These are phyloP conservation scores for Uropsilus gracilis DNA, from an alignment of 2,113 vertebrate species.

Conservation along the genomic window DNA sequence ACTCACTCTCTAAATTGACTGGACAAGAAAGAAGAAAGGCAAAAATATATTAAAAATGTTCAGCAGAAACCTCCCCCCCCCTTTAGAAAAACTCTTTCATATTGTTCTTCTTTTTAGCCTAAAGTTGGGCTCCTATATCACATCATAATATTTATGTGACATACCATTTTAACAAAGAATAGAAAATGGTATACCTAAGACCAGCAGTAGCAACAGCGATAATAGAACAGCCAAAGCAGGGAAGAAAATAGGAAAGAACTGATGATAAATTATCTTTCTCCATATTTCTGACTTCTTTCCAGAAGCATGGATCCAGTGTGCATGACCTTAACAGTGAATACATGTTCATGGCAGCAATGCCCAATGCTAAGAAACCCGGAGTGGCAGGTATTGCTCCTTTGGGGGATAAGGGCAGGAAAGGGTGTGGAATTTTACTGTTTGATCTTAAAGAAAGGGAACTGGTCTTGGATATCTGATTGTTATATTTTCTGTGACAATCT, in stretches of 20 bases:
- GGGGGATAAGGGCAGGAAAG: background rate
- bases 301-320: conserved; percentile 78
- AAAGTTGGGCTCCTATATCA: background rate
- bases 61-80: background rate
- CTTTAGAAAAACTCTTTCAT: background rate
- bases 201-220: background rate
- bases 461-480: background rate
- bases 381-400: conserved; percentile 74
- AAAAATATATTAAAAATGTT: conserved; percentile 25
- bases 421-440: background rate
- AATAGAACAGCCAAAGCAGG: background rate
- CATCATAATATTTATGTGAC: background rate
- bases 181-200: background rate
- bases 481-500: conserved; percentile 26
- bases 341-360: conserved; percentile 90
- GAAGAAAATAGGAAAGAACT: background rate
- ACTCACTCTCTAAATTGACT: background rate
- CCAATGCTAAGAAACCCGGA: conserved; percentile 79
- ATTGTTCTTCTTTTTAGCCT: background rate
- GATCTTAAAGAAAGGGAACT: background rate
- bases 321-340: conserved; percentile 88
- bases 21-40: background rate
- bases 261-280: background rate
- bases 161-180: background rate
- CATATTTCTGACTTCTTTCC: conserved; percentile 66